A percentile compares a stretch with the other conserved stretches of the same genome.
Conservation (phyloP, 2,113 vertebrate species). For the Hemiscyllium ocellatum region DNA sequence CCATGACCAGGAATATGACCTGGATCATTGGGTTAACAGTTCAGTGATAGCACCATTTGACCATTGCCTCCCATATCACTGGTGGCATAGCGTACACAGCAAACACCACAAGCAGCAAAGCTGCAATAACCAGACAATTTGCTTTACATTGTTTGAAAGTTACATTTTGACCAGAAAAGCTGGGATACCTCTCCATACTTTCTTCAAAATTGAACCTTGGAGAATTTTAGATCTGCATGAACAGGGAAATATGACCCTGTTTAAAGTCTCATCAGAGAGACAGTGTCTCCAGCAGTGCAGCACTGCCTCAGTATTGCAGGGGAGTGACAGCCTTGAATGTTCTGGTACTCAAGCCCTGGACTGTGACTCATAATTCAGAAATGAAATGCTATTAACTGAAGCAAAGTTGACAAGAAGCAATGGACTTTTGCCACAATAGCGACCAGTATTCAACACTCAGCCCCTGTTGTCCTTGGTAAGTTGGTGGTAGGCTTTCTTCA, state of each 20-base stretch:
- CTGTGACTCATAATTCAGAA: too few relatives aligned
- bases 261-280: neutral
- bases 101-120: neutral
- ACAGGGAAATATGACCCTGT: neutral
- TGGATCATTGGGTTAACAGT: too few relatives aligned
- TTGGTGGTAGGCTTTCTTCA: too few relatives aligned
- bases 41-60: too few relatives aligned
- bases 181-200: neutral
- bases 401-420: too few relatives aligned
- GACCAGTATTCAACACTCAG: too few relatives aligned
- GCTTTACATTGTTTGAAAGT: neutral
- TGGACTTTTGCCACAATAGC: too few relatives aligned
- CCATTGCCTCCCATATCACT: neutral
- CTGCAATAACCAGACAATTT: neutral
- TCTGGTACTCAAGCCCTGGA: too few relatives aligned
- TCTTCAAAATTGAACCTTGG: neutral
- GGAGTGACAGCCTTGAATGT: too few relatives aligned
- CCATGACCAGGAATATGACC: too few relatives aligned
- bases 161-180: neutral
- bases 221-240: neutral
- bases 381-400: too few relatives aligned
- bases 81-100: neutral
- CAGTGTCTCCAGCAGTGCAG: neutral
- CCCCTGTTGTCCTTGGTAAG: too few relatives aligned
- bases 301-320: neutral